Evolutionary conservation across 2,797 vertebrate species (phyloP).

Genomic region (Saxicola maurus): DNA sequence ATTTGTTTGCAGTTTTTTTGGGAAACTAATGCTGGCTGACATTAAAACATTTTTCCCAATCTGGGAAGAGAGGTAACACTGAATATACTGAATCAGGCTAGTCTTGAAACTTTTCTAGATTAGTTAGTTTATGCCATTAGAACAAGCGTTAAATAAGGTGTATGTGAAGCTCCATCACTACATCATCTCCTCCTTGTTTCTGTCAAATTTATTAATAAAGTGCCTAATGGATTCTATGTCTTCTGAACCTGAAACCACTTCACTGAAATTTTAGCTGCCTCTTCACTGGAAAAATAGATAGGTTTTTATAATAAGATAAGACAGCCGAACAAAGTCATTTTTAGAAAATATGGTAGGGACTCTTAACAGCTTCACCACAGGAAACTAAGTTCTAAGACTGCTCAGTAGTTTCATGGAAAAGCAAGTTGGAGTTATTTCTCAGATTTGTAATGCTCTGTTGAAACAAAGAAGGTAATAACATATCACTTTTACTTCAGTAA

Average conservation of each 20-base stretch:
- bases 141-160: not conserved
- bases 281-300: not conserved
- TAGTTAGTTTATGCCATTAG: not conserved
- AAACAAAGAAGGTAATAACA: not conserved
- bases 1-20: not conserved
- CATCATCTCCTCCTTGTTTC: not conserved
- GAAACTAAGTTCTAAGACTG: not conserved
- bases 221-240: not conserved
- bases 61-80: not conserved
- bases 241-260: not conserved
- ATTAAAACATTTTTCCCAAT: not conserved
- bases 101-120: not conserved
- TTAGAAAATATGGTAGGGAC: not conserved
- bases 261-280: not conserved
- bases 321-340: rapidly evolving
- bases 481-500: not conserved
- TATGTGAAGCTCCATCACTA: not conserved
- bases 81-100: not conserved
- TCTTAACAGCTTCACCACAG: not conserved
- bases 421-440: not conserved
- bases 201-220: not conserved
- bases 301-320: not conserved
- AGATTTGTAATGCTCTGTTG: not conserved
- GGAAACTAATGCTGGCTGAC: not conserved
- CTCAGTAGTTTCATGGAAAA: not conserved